Base-by-base conservation (phyloP, 2,797 vertebrate genomes). In the Sylvilagus floridanus region DNA sequence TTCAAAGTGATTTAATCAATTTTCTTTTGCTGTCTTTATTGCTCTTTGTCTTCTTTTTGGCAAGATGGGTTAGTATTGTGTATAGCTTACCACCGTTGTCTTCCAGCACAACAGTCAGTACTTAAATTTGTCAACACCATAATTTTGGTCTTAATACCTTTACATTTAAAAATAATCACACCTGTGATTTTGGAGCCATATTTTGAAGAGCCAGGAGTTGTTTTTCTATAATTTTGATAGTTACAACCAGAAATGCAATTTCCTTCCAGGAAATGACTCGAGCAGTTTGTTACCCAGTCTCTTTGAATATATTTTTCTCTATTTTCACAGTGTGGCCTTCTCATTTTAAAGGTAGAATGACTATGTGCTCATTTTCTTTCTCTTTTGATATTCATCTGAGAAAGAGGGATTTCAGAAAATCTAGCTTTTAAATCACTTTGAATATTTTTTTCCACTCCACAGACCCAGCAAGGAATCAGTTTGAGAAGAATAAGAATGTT, bases 381-480 rank as follows among this genome's bases (percentile, higher is more conserved):
- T 96, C 21, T 95, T 96, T 97, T 94, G 24, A 16, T 96, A 89
- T 72, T 96, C 87, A 96, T 79, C 90, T 79, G 81, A 84, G 93
- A 92, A 95, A 71, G 52, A 79, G 66, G 37, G 50, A 79, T 88
- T 96, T 96, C 42, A 96, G 84, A 88, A 91, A 97, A 94, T 85
- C 82, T 69, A 60, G 88, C 89, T 96, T 96, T 95, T 96, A 96
- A 96, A 96, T 93, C 82, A 88, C 84, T 93, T 94, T 84, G 69
- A 97, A 94, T 82, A 62, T 68, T 95, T 90, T 92, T 85, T 54
- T 57, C 90, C 11, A 73, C 5, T 32, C 52, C 37, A 82, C 52
- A 94, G 78, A 94, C 87, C 50, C 77, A 95, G 72, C 68, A 96
- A 86, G 75, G 69, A 88, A 71, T 95, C 77, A 91, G 30, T 88